Evolutionary conservation across 2,797 vertebrate species (phyloP), one percentile per base, ranked within the genome.

Genomic region (Darevskia mixta): DNA sequence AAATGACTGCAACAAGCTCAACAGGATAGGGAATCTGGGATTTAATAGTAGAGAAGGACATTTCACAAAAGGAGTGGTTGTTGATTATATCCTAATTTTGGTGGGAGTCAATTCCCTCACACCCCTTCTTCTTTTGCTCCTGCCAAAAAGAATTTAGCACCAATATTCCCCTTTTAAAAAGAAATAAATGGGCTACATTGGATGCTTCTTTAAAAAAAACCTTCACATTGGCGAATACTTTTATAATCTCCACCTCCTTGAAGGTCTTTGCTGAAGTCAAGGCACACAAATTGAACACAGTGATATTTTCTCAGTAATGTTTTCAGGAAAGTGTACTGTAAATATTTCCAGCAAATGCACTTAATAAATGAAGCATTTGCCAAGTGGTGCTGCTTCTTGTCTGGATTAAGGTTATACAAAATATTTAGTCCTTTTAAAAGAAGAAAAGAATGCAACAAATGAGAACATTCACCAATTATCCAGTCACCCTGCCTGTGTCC

Each of bases 311-410:
- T 88, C 84, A 91, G 89, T 93, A 92, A 90, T 94, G 93, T 92
- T 95, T 94, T 94, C 92, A 93, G 93, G 92, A 95, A 92, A 91
- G 87, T 85, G 91, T 93, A 91, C 91, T 89, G 90, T 93, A 94
- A 94, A 95, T 95, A 95, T 93, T 91, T 95, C 72, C 72, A 73
- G 72, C 72, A 73, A 96, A 83, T 95, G 92, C 93, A 95, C 95
- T 95, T 95, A 91, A 92, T 93, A 94, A 87, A 93, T 29, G 88
- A 94, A 93, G 90, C 94, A 86, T 92, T 95, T 95, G 90, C 90
- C 93, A 94, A 94, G 89, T 89, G 90, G 69, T 0, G 0, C 71
- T 86, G 83, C 87, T 82, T 91, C 87, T 73, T 10, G 82, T 83
- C 87, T 89, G 82, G 87, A 71, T 91, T 94, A 94, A 94, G 94